Evolutionary conservation across 2,113 vertebrate species (phyloP).

Genomic region (Podocnemis expansa): DNA sequence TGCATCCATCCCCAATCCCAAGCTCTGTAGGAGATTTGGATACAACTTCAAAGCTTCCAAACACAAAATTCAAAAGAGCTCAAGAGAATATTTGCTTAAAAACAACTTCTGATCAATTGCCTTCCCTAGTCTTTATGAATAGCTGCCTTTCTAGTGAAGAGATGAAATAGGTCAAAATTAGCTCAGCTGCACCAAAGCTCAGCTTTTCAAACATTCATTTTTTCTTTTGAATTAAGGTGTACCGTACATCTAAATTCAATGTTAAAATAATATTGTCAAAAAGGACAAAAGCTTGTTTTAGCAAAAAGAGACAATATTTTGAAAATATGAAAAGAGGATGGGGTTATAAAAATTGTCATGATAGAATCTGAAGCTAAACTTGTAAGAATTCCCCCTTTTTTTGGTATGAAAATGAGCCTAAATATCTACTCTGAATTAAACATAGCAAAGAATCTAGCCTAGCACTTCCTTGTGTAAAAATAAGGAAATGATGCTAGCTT

Average conservation of each 20-base stretch:
- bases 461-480: neutral
- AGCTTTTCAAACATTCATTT: neutral
- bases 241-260: neutral
- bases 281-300: neutral
- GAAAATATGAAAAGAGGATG: neutral
- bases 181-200: neutral
- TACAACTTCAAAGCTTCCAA: slow-evolving; percentile 46
- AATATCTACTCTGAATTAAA: neutral
- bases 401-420: neutral
- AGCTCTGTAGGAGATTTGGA: neutral
- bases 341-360: neutral
- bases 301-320: neutral
- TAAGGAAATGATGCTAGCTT: neutral
- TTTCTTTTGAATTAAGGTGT: neutral
- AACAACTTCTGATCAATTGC: neutral
- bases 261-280: neutral
- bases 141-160: neutral
- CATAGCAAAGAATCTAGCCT: neutral
- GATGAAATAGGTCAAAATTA: neutral
- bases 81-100: neutral
- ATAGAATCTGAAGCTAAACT: neutral
- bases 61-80: neutral
- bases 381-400: neutral
- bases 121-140: neutral
- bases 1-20: neutral